Evolutionary conservation across 2,113 vertebrate species (phyloP), one percentile per base, ranked within the genome.

Genomic region (Stomatorhinus ivindoensis): DNA sequence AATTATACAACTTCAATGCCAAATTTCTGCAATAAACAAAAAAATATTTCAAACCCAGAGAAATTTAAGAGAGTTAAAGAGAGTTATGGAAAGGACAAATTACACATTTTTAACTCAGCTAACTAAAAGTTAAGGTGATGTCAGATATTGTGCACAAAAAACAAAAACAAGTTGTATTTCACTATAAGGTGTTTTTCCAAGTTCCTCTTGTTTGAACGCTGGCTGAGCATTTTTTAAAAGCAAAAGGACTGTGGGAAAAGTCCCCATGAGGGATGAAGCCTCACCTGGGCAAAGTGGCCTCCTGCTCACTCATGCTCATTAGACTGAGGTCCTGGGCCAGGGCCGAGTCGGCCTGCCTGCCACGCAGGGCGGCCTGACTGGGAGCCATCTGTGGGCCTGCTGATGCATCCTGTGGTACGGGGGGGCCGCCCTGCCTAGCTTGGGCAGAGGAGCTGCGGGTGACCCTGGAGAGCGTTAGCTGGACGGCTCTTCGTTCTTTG

Each of bases 311-410:
- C 83, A 95, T 93, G 24, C 92, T 95, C 94, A 95, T 95, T 85
- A 92, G 94, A 88, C 95, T 93, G 80, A 96, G 95, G 84, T 95
- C 93, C 90, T 94, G 90, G 3, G 91, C 93, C 90, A 95, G 88
- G 73, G 91, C 92, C 0, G 94, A 91, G 82, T 94, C 93, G 0
- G 92, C 88, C 39, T 91, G 92, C 89, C 92, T 95, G 87, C 89
- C 93, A 19, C 88, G 91, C 24, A 92, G 93, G 88, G 92, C 21
- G 47, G 24, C 84, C 47, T 42, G 47, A 48, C 13, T 31, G 11
- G n/a, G 10, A 4, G 84, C 93, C 21, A 91, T 91, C 39, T 92
- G 91, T 0, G 11, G 88, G 44, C 90, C 91, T 0, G 91, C 82
- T 9, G 83, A 90, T 0, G 90, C 83, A 61, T 93, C 92, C 83